phyloP scores from a whole-genome alignment of 2,113 vertebrate species.

The Antechinus stuartii region DNA sequence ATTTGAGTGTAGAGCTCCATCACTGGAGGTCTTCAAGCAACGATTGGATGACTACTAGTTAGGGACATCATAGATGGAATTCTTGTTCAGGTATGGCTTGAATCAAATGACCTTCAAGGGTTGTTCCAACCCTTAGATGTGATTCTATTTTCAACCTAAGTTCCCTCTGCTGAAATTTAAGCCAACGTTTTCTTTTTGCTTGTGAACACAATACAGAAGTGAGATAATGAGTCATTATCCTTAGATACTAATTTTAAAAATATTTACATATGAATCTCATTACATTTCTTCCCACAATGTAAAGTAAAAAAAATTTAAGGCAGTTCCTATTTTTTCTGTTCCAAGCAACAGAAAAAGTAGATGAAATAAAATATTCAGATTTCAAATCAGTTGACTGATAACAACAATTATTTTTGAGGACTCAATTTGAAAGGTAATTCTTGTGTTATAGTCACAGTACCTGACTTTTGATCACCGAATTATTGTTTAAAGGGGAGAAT shows the following conservation, averaged over 20 bases:
- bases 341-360: not conserved
- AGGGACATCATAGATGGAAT: not conserved
- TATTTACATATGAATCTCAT: constrained; percentile 14
- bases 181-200: not conserved
- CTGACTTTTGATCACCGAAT: not conserved
- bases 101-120: not conserved
- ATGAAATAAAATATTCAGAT: not conserved
- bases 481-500: not conserved
- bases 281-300: not conserved
- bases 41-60: not conserved
- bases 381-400: not conserved
- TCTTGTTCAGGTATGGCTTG: not conserved
- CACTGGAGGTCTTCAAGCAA: not conserved
- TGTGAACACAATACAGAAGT: not conserved
- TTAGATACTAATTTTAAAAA: not conserved
- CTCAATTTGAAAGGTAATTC: not conserved
- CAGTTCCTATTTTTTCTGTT: not conserved
- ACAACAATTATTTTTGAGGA: not conserved
- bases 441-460: not conserved
- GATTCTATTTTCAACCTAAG: constrained; percentile 26
- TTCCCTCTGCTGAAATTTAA: constrained; percentile 9
- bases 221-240: not conserved
- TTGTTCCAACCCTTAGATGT: constrained; percentile 23
- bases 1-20: not conserved
- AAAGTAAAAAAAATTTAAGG: not conserved